Evolutionary conservation across 2,113 vertebrate species (phyloP), one percentile per base, ranked within the genome.

Genomic region (Polypterus bichir): DNA sequence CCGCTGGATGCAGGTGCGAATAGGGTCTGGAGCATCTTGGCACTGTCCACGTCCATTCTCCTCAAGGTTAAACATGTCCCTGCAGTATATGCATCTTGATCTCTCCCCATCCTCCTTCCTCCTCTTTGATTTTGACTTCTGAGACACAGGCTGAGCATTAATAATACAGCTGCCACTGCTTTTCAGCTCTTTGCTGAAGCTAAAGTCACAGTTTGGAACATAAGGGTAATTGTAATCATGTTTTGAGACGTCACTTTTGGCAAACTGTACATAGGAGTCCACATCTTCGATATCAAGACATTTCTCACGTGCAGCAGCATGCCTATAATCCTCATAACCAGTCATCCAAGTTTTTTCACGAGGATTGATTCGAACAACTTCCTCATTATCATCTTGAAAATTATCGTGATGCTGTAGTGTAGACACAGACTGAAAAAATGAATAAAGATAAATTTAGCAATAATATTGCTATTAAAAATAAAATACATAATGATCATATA

Each of bases 321-420:
- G 94, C 49, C 96, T 86, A 73, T 98, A 98, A 70, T 98, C 96
- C 83, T 97, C 96, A 0, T 98, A 99, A 11, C 95, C 94, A 0
- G 90, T 91, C 74, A 92, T 84, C 92, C 91, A 97, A 73, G 85
- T 86, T 78, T 90, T 90, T 68, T 99, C 95, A 51, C 93, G 80
- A 4, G 96, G 96, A 73, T 98, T 99, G 83, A 99, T 99, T 27
- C 96, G 92, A 48, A 98, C 93, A 1, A 99, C 92, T 72, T 97
- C 94, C 72, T 98, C 94, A 0, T 97, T 93, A 3, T 97, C 93
- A 0, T 91, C 92, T 1, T 88, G 88, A 60, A 97, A 94, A 76
- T 86, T 96, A 77, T 93, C 89, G 1, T 92, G 94, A 4, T 88
- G 88, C 27, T 86, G 85, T 61, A 88, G 79, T 59, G 87, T 84